Evolutionary conservation across 1,140 invertebrate species (phyloP).

Genomic region (Bombus confusus): DNA sequence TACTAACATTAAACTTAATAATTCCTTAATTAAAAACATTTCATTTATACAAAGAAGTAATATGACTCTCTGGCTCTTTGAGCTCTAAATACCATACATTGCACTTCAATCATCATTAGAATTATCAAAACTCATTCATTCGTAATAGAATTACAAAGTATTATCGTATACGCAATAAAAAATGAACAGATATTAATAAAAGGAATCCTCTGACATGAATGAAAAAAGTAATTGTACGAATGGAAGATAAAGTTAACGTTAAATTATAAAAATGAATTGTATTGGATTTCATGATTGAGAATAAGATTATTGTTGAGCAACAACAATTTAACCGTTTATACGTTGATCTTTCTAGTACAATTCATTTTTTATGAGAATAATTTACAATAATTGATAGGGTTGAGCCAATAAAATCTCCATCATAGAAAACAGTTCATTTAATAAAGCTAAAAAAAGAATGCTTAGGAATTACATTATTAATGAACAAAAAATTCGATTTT

Average conservation of each 20-base stretch:
- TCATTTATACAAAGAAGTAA: constrained; percentile 18
- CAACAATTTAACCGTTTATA: constrained; percentile 9
- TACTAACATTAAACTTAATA: constrained; percentile 42
- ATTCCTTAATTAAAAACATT: constrained; percentile 34
- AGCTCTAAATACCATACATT: constrained; percentile 24
- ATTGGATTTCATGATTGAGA: constrained; percentile 36
- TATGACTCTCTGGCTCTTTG: too few relatives aligned
- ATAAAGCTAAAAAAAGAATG: constrained; percentile 1
- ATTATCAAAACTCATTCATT: constrained; percentile 38
- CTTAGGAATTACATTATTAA: neutral
- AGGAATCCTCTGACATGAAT: constrained; percentile 32
- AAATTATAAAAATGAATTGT: constrained; percentile 45
- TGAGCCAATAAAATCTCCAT: constrained; percentile 16
- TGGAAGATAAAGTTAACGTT: constrained; percentile 39
- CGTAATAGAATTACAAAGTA: constrained; percentile 56
- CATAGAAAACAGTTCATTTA: neutral
- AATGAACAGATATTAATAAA: constrained; percentile 45
- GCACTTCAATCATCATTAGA: constrained; percentile 39
- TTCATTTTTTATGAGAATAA: constrained; percentile 22
- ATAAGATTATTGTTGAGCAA: constrained; percentile 7
- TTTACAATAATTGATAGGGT: constrained; percentile 28
- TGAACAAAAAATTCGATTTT: constrained; percentile 26
- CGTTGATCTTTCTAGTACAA: neutral
- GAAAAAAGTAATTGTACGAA: constrained; percentile 43
- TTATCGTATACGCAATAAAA: constrained; percentile 41